Conservation (phyloP, 2,113 vertebrate genomes). For the Pelecanus crispus region DNA sequence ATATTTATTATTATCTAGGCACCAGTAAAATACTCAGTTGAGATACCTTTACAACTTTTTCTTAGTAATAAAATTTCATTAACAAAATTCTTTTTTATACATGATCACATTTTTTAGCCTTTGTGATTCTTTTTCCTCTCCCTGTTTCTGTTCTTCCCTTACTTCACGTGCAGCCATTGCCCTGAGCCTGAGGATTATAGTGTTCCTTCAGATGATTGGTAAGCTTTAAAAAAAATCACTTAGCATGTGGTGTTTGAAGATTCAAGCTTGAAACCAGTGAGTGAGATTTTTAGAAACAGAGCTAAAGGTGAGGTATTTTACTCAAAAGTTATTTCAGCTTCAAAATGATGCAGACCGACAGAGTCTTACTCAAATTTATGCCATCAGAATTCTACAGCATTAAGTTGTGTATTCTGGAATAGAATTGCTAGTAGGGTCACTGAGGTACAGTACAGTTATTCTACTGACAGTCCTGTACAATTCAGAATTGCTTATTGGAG, state of each 20-base stretch:
- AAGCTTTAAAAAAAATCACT: slow-evolving; percentile 73
- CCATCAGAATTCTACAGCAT: neutral
- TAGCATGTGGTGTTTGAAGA: neutral
- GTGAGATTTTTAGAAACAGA: neutral
- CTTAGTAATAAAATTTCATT: neutral
- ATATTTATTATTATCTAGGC: neutral
- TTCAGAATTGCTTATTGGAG: neutral
- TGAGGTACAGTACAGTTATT: neutral
- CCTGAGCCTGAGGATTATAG: slow-evolving; percentile 92
- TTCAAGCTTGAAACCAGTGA: neutral
- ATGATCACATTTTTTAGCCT: neutral
- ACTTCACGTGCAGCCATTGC: slow-evolving; percentile 83
- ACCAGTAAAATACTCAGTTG: slow-evolving; percentile 4
- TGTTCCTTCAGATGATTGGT: slow-evolving; percentile 91
- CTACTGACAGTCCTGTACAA: neutral
- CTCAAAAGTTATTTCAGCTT: neutral
- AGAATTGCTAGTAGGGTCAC: neutral
- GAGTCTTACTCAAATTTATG: neutral
- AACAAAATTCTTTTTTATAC: neutral
- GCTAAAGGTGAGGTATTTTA: neutral
- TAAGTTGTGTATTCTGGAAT: neutral
- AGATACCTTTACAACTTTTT: neutral
- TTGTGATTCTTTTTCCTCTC: slow-evolving; percentile 52
- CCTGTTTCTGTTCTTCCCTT: slow-evolving; percentile 66
- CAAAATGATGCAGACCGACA: neutral